These are phyloP conservation scores for Cheilinus undulatus DNA, from an alignment of 2,113 vertebrate genomes.

Conservation along the genomic window DNA sequence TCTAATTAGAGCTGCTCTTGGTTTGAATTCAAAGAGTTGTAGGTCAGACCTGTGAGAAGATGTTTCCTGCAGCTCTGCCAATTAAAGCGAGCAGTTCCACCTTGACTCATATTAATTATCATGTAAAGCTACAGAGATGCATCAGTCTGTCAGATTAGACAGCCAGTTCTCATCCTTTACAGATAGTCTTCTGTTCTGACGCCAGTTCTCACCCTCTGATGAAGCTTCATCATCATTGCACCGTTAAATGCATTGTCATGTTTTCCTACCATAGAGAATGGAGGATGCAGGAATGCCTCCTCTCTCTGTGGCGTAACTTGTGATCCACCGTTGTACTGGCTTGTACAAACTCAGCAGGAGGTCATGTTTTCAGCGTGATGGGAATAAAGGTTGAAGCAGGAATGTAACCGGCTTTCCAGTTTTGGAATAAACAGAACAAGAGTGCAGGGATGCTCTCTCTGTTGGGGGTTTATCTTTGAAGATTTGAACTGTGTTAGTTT, in stretches of 20 bases:
- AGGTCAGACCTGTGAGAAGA: slow-evolving; percentile 13
- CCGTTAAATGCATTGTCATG: slow-evolving; percentile 4
- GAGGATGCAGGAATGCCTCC: background rate
- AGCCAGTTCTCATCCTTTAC: background rate
- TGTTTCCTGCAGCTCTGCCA: slow-evolving; percentile 23
- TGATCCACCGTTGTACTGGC: background rate
- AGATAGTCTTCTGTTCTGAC: background rate
- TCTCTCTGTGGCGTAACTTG: background rate
- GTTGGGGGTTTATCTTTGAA: background rate
- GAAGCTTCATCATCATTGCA: background rate
- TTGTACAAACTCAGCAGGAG: slow-evolving; percentile 30
- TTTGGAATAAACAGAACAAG: slow-evolving; percentile 4
- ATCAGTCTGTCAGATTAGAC: background rate
- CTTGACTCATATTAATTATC: slow-evolving; percentile 33
- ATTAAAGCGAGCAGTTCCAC: slow-evolving; percentile 40
- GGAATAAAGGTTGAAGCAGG: slow-evolving; percentile 17
- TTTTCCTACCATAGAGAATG: slow-evolving; percentile 9
- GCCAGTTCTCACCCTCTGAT: background rate
- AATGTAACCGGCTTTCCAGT: slow-evolving; percentile 14
- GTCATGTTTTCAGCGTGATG: slow-evolving; percentile 19
- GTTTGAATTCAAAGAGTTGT: slow-evolving; percentile 28
- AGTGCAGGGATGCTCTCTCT: slow-evolving; percentile 5
- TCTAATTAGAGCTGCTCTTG: slow-evolving; percentile 14
- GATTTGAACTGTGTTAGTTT: background rate
- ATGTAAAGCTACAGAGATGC: slow-evolving; percentile 11